Base-by-base conservation (phyloP, 2,888 invertebrate genomes). In the Acanthosoma haemorrhoidale region DNA sequence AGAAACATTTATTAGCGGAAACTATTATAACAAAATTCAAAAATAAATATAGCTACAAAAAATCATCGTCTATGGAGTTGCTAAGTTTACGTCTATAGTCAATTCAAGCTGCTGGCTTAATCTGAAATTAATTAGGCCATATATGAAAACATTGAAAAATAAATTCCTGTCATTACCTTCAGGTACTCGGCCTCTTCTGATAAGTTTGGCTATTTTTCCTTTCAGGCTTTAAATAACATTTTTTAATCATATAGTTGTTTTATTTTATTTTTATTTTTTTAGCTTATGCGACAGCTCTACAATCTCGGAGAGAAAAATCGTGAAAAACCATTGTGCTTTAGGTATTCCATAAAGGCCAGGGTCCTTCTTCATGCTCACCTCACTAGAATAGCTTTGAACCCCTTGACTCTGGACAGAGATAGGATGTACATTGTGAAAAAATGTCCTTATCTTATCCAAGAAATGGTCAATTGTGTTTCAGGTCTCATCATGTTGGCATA, bases 281-380 rank as follows among this genome's bases (percentile, higher is more conserved):
- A 94, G 92, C 84, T 99, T 68, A 91, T 99, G 72, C 92, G 92
- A 74, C 92, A 94, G 77, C 82, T 99, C 61, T 90, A 91, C 1
- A 92, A 96, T 80, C 83, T 99, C 31, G 91, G 91, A 74, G 98
- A 97, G 80, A 98, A 97, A 81, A 97, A 96, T 80, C 94, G 94
- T 78, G 98, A 99, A 79, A 86, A 89, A 74, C 98, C 98, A 0
- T 83, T 99, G 16, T 96, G 96, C 80, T 88, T 90, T 72, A 86
- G 90, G 67, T 98, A 97, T 83, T 96, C 96, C 76, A 89, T 93
- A 74, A 92, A 91, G 80, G 94, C 98, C 0, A 85, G 99, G 51
- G 94, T 96, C 21, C 83, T 99, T 18, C 83, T 99, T n/a, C 95
- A 97, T 80, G 96, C 97, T 1, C 98, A 99, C 82, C 83, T 99